Evolutionary conservation across 2,797 vertebrate species (phyloP), one percentile per base, ranked within the genome.

Genomic region (Avahi laniger): DNA sequence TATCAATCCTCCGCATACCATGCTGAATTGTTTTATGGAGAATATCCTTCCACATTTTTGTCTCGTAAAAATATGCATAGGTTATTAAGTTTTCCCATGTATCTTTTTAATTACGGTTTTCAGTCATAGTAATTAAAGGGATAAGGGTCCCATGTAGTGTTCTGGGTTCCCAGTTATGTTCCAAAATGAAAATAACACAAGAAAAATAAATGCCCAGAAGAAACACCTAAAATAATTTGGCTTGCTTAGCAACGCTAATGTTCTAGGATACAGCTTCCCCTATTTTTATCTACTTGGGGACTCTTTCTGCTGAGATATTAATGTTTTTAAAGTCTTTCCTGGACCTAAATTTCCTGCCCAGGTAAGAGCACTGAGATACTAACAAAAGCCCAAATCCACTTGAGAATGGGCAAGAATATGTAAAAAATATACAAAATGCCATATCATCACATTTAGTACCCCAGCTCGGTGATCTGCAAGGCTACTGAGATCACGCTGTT

Each of bases 401-500:
- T 38, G 73, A n/a, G 3, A 96, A 91, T 1, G 5, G 43, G 6
- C 8, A 92, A 43, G 57, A 7, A 30, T 2, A 1, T 6, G 3
- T 8, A 3, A 33, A 41, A 93, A 70, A 76, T 70, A 11, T 20
- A 57, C 5, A 43, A 13, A 81, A 28, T 1, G 6, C 10, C 38
- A 26, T 0, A 2, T 33, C 35, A 61, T 91, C 65, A 50, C 11
- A 38, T 48, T 0, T 0, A 0, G 4, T 30, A 2, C 72, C 14
- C 17, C 1, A 24, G 22, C 13, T 61, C n/a, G 13, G 10, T 8
- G 26, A 57, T 10, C 24, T 52, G 70, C 0, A 59, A 95, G 81
- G 46, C 0, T 4, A 20, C 2, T 1, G 20, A 54, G 20, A 18
- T 0, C 5, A 18, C 15, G 4, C 15, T 54, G 15, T 3, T 61